Evolutionary conservation across 2,797 vertebrate genomes (phyloP).

Genomic region (Erpetoichthys calabaricus): DNA sequence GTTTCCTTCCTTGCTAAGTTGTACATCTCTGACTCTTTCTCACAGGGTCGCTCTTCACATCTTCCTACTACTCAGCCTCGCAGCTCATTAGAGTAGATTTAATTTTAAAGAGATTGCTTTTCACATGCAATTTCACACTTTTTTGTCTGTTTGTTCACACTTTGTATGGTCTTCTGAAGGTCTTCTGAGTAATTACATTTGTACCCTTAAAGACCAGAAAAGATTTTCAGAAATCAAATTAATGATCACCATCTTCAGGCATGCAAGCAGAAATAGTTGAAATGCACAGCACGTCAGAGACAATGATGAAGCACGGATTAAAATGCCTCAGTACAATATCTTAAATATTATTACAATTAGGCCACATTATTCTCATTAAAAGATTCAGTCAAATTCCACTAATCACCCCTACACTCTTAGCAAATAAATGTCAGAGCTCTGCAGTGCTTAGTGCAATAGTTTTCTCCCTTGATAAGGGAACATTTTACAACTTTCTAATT

Average conservation of each 20-base stretch:
- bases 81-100: no score
- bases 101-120: no score
- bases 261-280: neutral
- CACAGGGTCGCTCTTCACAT: no score
- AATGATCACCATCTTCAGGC: neutral
- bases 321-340: neutral
- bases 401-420: conserved; percentile 25
- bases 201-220: neutral
- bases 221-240: neutral
- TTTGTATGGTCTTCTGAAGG: no score
- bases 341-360: neutral
- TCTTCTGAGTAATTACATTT: neutral
- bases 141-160: no score
- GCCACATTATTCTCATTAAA: neutral
- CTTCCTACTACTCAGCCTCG: no score
- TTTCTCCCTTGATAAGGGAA: conserved; percentile 39
- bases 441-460: conserved; percentile 42
- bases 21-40: no score
- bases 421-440: conserved; percentile 43
- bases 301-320: neutral
- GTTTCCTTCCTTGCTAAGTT: no score
- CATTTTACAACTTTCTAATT: conserved; percentile 45
- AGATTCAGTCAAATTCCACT: conserved; percentile 31
- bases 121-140: no score
- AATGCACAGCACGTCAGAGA: neutral